These are phyloP conservation scores for Falco concolor DNA, from an alignment of 2,797 vertebrate species.

Conservation along the genomic window DNA sequence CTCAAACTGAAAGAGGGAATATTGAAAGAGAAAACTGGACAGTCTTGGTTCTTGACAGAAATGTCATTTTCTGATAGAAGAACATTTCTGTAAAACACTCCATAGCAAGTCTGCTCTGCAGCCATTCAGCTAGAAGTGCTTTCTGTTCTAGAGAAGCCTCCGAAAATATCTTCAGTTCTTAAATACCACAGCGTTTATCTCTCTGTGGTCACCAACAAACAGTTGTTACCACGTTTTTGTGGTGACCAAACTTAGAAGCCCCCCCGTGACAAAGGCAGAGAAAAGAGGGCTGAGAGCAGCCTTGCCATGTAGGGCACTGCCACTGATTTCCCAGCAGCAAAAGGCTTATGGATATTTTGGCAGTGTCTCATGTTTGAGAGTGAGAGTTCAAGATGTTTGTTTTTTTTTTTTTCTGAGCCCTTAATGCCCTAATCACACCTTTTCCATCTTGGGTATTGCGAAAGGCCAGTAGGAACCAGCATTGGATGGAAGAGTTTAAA, in stretches of 20 bases:
- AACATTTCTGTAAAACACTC: not conserved
- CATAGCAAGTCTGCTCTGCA: not conserved
- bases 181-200: slow-evolving; percentile 37
- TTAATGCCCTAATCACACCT: not conserved
- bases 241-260: slow-evolving; percentile 41
- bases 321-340: not conserved
- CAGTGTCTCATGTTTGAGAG: not conserved
- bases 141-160: slow-evolving; percentile 32
- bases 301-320: not conserved
- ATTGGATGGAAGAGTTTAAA: not conserved
- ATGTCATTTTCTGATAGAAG: not conserved
- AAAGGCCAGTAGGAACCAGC: not conserved
- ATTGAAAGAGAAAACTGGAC: not conserved
- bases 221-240: slow-evolving; percentile 39
- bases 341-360: not conserved
- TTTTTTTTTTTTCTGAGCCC: not conserved
- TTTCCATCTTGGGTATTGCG: not conserved
- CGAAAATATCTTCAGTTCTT: slow-evolving; percentile 38
- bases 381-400: not conserved
- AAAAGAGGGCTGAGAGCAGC: not conserved
- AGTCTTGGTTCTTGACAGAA: not conserved
- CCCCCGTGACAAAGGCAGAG: not conserved
- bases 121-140: not conserved
- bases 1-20: not conserved
- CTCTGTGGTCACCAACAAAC: slow-evolving; percentile 46